Percentiles rank a stretch among this genome's conserved stretches.
Evolutionary conservation across 1,140 invertebrate species (phyloP).

Genomic region (Spodoptera litura): DNA sequence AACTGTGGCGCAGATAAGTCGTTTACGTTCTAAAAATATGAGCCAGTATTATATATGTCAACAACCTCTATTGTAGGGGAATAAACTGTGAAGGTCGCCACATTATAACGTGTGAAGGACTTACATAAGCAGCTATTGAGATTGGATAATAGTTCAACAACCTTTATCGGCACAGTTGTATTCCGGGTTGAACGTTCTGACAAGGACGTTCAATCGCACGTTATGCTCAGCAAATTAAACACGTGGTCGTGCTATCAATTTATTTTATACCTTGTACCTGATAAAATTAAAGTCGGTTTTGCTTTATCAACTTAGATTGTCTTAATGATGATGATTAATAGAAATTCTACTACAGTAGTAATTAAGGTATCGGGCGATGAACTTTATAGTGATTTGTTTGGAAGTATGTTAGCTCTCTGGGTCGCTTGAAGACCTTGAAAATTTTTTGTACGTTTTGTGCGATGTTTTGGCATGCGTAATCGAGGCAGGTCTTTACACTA

Average conservation of each 20-base stretch:
- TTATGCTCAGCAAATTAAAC: conserved; percentile 62
- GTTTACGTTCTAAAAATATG: conserved; percentile 17
- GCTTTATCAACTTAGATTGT: conserved; percentile 1
- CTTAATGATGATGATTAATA: conserved; percentile 45
- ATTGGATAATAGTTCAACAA: conserved; percentile 68
- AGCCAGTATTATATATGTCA: conserved; percentile 35
- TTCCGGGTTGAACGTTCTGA: conserved; percentile 76
- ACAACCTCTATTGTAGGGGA: conserved; percentile 57
- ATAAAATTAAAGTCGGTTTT: conserved; percentile 41
- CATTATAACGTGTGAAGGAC: conserved; percentile 68
- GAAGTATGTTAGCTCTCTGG: conserved; percentile 31
- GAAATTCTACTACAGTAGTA: conserved; percentile 57
- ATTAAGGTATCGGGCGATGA: conserved; percentile 58
- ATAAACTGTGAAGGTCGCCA: conserved; percentile 74
- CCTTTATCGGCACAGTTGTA: conserved; percentile 63
- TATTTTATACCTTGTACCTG: conserved; percentile 18
- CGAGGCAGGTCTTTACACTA: too few relatives aligned
- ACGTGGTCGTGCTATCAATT: conserved; percentile 53
- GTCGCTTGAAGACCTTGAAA: conserved; percentile 30
- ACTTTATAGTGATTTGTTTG: conserved; percentile 34
- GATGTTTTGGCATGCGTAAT: background rate
- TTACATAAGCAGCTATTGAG: conserved; percentile 70
- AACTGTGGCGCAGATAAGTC: background rate
- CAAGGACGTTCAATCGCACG: conserved; percentile 74
- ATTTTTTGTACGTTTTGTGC: conserved; percentile 11